Evolutionary conservation across 2,113 vertebrate genomes (phyloP), one percentile per base, ranked within the genome.

Genomic region (Epinephelus lanceolatus): DNA sequence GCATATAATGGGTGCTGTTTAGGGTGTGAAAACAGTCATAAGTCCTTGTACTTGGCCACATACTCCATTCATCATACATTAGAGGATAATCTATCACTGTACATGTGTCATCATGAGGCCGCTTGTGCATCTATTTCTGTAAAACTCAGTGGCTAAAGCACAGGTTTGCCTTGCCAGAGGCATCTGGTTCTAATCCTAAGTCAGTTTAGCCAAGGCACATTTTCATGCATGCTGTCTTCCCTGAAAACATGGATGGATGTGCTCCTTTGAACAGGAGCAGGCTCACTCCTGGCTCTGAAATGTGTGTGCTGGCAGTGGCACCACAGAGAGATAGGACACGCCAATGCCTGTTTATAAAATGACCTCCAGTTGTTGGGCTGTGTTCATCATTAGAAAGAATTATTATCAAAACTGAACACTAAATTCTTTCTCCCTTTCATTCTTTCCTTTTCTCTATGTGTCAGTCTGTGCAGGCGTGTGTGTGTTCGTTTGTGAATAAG

Each of bases 201-300:
- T 90, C 84, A 67, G 65, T 83, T 88, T 63, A 83, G 83, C 81
- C 79, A 76, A 86, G 60, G 51, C 67, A 69, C 76, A 80, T 91
- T 89, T 88, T 82, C 69, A 81, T 88, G 87, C 82, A 56, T 63
- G 66, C 81, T 63, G 73, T 83, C 80, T 78, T 75, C 61, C 82
- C 80, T 42, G 76, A 78, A 74, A 78, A 74, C 82, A 83, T 6
- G 59, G 83, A 80, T 76, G 76, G 76, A 84, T 86, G 74, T 75
- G 63, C 77, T 85, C 56, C 87, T 87, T 70, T 84, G 83, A 91
- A 85, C 70, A 83, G 85, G 62, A 81, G 84, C 80, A 73, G 70
- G 71, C 69, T 83, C 71, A 51, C 81, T 78, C 23, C 83, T 80
- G 87, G 85, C 71, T 75, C 63, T 75, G 74, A 77, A 51, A 71